Evolutionary conservation across 1,140 invertebrate species (phyloP).

Genomic region (Apis laboriosa): DNA sequence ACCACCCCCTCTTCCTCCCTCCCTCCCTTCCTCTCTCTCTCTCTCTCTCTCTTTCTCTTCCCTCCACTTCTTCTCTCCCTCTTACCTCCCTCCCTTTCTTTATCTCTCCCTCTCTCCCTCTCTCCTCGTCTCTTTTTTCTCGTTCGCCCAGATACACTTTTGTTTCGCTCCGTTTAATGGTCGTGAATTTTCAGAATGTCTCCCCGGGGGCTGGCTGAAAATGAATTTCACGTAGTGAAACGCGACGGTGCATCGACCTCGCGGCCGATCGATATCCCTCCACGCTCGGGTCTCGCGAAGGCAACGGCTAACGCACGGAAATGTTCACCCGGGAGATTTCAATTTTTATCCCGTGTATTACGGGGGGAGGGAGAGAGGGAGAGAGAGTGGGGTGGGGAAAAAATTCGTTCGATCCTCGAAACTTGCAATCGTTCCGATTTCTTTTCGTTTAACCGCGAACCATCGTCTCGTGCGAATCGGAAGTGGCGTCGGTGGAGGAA

Average conservation of each 20-base stretch:
- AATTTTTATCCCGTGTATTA: conserved; percentile 54
- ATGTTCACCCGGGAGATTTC: conserved; percentile 57
- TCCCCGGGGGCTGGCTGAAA: conserved; percentile 49
- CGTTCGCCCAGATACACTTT: conserved; percentile 50
- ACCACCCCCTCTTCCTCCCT: background rate
- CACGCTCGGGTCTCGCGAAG: conserved; percentile 32
- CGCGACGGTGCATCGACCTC: conserved; percentile 57
- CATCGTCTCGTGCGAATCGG: no score
- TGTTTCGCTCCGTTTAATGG: conserved; percentile 51
- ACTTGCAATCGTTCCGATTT: no score
- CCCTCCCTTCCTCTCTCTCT: background rate
- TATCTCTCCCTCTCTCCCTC: background rate
- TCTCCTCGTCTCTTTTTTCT: background rate
- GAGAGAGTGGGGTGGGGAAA: no score
- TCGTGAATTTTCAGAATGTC: conserved; percentile 61
- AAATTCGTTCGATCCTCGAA: no score
- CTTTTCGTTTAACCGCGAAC: no score
- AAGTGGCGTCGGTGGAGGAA: no score
- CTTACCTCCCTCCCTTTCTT: background rate
- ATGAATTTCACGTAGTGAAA: conserved; percentile 63
- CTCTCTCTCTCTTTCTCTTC: no score
- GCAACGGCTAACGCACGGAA: conserved; percentile 43
- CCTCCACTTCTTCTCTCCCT: background rate
- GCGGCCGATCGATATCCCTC: conserved; percentile 56
- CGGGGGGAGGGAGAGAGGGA: no score